phyloP scores from a whole-genome alignment of 2,113 vertebrate species.

The Pseudorhombus dupliciocellatus region DNA sequence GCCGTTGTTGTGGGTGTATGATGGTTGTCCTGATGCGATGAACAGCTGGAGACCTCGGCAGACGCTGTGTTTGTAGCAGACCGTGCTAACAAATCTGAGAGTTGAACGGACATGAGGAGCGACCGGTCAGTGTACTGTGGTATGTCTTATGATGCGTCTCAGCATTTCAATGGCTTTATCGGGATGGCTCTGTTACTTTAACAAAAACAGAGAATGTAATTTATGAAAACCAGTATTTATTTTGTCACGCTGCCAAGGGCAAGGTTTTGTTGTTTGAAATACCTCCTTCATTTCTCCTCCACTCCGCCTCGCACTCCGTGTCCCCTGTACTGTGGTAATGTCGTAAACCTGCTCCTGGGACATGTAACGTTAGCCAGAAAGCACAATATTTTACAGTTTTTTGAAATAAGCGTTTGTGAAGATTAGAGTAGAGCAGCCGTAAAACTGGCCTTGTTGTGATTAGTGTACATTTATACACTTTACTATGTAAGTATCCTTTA shows the following conservation, averaged over 20 bases:
- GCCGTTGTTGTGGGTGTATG: conserved; percentile 53
- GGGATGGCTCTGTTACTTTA: conserved; percentile 43
- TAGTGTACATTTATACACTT: conserved; percentile 67
- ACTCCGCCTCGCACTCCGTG: conserved; percentile 28
- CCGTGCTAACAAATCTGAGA: conserved; percentile 54
- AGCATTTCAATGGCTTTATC: conserved; percentile 63
- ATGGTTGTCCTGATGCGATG: conserved; percentile 56
- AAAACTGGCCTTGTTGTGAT: conserved; percentile 61
- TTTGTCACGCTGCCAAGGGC: conserved; percentile 66
- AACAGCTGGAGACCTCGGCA: conserved; percentile 71
- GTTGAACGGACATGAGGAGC: conserved; percentile 55
- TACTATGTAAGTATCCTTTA: conserved; percentile 50
- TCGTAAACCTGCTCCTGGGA: conserved; percentile 62
- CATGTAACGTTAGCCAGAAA: conserved; percentile 66
- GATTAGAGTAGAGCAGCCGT: conserved; percentile 65
- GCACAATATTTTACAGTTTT: conserved; percentile 73
- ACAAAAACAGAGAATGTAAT: conserved; percentile 47
- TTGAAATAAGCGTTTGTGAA: conserved; percentile 52
- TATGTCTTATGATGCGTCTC: conserved; percentile 74
- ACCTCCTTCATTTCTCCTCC: conserved; percentile 55
- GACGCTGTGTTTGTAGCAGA: conserved; percentile 40
- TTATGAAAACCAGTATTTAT: conserved; percentile 71
- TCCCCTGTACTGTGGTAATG: conserved; percentile 67
- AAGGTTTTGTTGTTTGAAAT: conserved; percentile 65
- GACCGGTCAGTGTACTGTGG: conserved; percentile 6